A percentile compares a stretch with the other conserved stretches of the same genome.
phyloP scores from a whole-genome alignment of 2,888 invertebrate species.

The Nezara viridula region DNA sequence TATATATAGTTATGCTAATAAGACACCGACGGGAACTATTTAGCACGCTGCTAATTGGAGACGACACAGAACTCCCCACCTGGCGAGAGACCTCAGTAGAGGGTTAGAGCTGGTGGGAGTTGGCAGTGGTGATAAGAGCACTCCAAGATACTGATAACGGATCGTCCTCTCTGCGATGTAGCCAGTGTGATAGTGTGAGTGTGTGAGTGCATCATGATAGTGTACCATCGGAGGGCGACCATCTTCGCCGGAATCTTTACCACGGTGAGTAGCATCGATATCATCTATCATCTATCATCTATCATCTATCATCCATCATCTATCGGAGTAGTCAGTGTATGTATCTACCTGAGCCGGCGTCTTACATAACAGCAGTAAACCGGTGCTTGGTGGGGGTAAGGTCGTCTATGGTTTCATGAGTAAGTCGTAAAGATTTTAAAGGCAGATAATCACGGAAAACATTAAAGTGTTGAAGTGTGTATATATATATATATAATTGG shows the following conservation, averaged over 20 bases:
- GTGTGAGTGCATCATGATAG: background rate
- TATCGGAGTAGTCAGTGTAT: background rate
- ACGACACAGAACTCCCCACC: background rate
- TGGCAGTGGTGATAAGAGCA: background rate
- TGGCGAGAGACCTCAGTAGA: background rate
- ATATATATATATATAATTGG: too few relatives aligned
- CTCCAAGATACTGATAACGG: background rate
- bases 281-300: background rate
- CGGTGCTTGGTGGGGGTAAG: background rate
- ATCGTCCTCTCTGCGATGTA: background rate
- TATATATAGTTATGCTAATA: background rate
- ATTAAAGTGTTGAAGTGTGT: too few relatives aligned
- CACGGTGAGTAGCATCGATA: background rate
- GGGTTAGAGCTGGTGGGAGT: background rate
- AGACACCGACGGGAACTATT: background rate
- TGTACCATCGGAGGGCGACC: conserved; percentile 19
- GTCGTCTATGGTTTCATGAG: background rate
- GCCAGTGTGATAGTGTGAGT: background rate
- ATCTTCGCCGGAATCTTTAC: conserved; percentile 52
- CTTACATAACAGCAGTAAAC: background rate
- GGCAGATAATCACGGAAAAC: background rate
- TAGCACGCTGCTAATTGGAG: background rate
- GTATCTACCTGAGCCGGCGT: background rate
- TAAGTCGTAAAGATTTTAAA: background rate
- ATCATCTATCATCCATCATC: background rate